Conservation (phyloP, 2,888 invertebrate genomes). For the Athripsodes cinereus region DNA sequence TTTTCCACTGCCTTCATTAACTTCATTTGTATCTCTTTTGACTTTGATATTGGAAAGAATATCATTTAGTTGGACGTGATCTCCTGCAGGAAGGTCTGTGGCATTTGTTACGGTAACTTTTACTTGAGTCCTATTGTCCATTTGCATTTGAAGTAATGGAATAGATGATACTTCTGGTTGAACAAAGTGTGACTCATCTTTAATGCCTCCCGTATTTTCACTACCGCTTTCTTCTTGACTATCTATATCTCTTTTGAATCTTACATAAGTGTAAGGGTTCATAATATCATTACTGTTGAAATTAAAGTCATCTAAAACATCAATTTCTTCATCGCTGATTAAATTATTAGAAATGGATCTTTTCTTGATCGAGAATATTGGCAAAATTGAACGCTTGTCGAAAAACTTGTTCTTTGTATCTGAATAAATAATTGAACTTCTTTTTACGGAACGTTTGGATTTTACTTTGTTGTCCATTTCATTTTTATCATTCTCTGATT, state of each 20-base stretch:
- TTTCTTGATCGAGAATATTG: background rate
- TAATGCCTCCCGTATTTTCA: background rate
- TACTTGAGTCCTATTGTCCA: slow-evolving; percentile 6
- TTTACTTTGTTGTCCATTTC: too few species aligned
- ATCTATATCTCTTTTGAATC: background rate
- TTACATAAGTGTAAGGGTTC: too few species aligned
- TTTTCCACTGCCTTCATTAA: background rate
- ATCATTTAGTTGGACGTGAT: slow-evolving; percentile 3
- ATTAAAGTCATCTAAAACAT: background rate
- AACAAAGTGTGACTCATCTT: too few species aligned
- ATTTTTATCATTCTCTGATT: background rate
- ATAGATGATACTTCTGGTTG: background rate
- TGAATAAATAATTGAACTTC: background rate
- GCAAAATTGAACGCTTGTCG: background rate
- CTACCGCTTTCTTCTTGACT: background rate
- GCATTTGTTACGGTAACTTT: slow-evolving; percentile 5
- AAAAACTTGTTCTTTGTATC: background rate
- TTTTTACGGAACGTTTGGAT: background rate
- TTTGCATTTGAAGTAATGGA: slow-evolving; percentile 5
- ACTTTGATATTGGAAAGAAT: slow-evolving; percentile 1
- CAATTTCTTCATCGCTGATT: background rate
- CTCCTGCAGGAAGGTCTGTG: background rate
- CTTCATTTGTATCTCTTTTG: slow-evolving; percentile 1
- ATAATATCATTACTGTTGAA: background rate
- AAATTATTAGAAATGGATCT: background rate